A percentile compares a stretch with the other conserved stretches of the same genome.
Conservation (phyloP, 2,797 vertebrate species). For the Chlorospingus semifuscus region DNA sequence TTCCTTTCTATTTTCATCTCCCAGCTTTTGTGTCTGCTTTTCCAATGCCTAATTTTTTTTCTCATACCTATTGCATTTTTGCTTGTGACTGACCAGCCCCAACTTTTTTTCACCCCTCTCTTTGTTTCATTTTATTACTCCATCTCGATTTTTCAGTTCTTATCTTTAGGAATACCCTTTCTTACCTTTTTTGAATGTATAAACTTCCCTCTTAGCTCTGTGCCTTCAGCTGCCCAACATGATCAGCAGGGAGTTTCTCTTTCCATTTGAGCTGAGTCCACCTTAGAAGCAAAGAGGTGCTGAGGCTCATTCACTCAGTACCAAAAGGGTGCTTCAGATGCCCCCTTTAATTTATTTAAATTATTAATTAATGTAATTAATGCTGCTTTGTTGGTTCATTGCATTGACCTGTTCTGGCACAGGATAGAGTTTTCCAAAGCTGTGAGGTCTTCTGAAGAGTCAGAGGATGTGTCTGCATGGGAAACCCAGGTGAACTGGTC, state of each 20-base stretch:
- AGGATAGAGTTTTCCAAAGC: not conserved
- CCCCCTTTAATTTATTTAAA: not conserved
- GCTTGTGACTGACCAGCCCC: not conserved
- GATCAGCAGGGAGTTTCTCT: not conserved
- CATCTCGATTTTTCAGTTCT: not conserved
- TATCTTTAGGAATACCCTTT: not conserved
- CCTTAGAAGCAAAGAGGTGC: not conserved
- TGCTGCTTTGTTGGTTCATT: not conserved
- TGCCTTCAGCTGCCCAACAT: not conserved
- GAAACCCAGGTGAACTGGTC: not conserved
- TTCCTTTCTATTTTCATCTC: not conserved
- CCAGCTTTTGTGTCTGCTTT: not conserved
- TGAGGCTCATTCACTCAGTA: not conserved
- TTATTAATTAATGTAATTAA: no score
- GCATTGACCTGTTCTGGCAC: not conserved
- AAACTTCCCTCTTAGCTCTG: not conserved
- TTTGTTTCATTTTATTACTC: not conserved
- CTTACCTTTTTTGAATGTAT: not conserved
- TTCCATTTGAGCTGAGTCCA: not conserved
- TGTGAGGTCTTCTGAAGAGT: not conserved
- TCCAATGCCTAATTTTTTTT: not conserved
- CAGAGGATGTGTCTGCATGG: not conserved
- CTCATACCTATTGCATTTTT: not conserved
- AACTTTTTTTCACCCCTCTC: fast-evolving
- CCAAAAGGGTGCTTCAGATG: not conserved